Evolutionary conservation across 2,113 vertebrate species (phyloP), one percentile per base, ranked within the genome.

Genomic region (Prochilodus magdalenae): DNA sequence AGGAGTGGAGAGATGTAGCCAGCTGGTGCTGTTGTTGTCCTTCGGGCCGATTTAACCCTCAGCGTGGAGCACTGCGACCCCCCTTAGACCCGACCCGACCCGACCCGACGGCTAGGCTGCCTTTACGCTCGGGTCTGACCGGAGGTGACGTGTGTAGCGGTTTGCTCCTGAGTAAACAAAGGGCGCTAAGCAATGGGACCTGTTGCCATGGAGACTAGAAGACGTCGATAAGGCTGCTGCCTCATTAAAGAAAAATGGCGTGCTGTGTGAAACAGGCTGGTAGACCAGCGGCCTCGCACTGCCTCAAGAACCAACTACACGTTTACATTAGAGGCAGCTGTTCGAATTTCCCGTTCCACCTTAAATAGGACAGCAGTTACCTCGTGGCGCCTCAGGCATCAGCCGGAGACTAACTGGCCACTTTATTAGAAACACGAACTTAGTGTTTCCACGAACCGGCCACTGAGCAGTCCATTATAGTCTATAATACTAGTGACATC

Each of bases 181-280:
- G 53, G 27, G 11, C 26, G 24, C 85, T 80, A 83, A 88, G 89
- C 84, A 20, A 18, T 49, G 47, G 6, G 20, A 88, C 75, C 77
- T 36, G 77, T 88, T 88, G 83, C 86, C 87, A 90, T 90, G 90
- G 88, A 91, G 89, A 91, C 77, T 4, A 36, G 59, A 11, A 66
- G 80, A 65, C 85, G 73, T 74, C 65, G 59, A 16, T 72, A 57
- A 79, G 81, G 22, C 72, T 49, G 33, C 15, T n/a, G n/a, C n/a
- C 53, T 71, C 62, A 29, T 65, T 26, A 84, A 82, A 80, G 55
- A 75, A 80, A 49, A 14, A 81, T 72, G 36, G 20, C 36, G 59
- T 53, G 36, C 55, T 71, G 53, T 49, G 76, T 69, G 49, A 47
- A 76, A 29, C 47, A 14, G n/a, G 60, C 49, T 36, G 3, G 33